Conservation (phyloP, 2,113 vertebrate genomes). For the Ceuthmochares aereus region DNA sequence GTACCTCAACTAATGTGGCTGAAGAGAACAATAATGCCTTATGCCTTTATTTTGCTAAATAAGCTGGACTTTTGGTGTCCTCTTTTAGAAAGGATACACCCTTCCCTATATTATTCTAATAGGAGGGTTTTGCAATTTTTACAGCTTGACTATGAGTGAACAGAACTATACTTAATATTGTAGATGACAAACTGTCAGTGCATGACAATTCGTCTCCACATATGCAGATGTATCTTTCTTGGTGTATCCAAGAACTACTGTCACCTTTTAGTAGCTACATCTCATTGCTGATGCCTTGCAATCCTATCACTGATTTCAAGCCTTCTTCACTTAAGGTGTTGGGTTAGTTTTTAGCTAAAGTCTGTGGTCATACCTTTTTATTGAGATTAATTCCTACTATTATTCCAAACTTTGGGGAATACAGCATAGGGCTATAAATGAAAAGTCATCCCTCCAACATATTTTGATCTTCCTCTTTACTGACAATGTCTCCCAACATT, state of each 20-base stretch:
- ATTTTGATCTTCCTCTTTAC: background rate
- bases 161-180: background rate
- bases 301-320: background rate
- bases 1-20: background rate
- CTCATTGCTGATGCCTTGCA: background rate
- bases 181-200: background rate
- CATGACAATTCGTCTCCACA: background rate
- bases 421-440: background rate
- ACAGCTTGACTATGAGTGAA: background rate
- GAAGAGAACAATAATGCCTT: background rate
- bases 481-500: background rate
- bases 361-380: background rate
- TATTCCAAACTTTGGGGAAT: background rate
- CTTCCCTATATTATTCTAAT: background rate
- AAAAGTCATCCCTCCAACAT: background rate
- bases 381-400: background rate
- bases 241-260: background rate
- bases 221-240: background rate
- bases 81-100: background rate
- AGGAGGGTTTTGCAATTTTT: background rate
- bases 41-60: background rate
- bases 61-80: background rate
- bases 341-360: background rate
- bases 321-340: background rate
- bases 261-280: background rate